Evolutionary conservation across 2,888 invertebrate genomes (phyloP).

Genomic region (Drosophila paranaensis): DNA sequence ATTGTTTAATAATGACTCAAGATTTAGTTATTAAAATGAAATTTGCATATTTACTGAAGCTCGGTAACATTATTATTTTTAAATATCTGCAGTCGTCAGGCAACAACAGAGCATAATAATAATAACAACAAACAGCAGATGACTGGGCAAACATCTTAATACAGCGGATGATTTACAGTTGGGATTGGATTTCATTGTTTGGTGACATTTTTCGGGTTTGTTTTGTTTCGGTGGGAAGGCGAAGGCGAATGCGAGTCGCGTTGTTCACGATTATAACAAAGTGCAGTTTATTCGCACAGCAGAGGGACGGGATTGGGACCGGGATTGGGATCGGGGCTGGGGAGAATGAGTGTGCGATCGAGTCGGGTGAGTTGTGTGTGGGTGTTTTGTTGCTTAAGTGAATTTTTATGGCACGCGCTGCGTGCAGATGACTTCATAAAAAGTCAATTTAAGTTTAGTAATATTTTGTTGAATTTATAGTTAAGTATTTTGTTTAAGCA

Average conservation of each 20-base stretch:
- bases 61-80: background rate
- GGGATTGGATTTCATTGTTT: constrained; percentile 76
- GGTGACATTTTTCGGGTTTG: constrained; percentile 59
- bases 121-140: constrained; percentile 4
- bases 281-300: constrained; percentile 33
- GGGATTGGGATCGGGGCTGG: background rate
- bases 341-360: constrained; percentile 7
- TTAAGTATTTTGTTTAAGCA: constrained; percentile 75
- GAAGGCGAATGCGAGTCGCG: constrained; percentile 21
- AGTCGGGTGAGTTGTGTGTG: constrained; percentile 54
- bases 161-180: constrained; percentile 79
- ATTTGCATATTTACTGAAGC: background rate
- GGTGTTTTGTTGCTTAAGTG: constrained; percentile 68
- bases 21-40: constrained; percentile 1
- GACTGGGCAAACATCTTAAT: constrained; percentile 75
- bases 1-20: background rate
- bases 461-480: constrained; percentile 78
- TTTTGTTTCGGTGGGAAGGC: constrained; percentile 12
- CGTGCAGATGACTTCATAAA: constrained; percentile 75
- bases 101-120: constrained; percentile 20
- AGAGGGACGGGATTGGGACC: background rate
- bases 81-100: constrained; percentile 11
- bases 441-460: constrained; percentile 78
- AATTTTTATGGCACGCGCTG: constrained; percentile 77
- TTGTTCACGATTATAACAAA: constrained; percentile 26